Evolutionary conservation across 2,797 vertebrate species (phyloP).

Genomic region (Melanotaenia boesemani): DNA sequence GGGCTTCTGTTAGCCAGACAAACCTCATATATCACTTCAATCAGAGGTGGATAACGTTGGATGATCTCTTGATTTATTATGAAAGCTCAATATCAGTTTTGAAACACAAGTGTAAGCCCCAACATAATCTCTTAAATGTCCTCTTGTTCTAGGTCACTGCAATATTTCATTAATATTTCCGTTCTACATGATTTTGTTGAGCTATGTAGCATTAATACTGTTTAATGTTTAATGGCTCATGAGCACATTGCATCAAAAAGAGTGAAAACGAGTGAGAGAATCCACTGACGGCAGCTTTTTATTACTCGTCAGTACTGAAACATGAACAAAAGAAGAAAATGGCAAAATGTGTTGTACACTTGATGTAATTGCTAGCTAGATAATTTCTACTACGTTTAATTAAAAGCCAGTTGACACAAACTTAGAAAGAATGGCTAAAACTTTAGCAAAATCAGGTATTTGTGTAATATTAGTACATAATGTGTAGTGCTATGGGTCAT

Average conservation of each 20-base stretch:
- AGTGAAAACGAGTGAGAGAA: background rate
- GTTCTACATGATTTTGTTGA: background rate
- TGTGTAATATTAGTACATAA: slow-evolving; percentile 1
- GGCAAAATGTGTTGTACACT: background rate
- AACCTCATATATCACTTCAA: slow-evolving; percentile 21
- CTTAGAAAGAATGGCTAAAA: no score
- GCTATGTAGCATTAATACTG: slow-evolving; percentile 2
- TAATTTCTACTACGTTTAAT: slow-evolving; percentile 2
- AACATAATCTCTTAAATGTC: slow-evolving; percentile 30
- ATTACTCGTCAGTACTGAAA: background rate
- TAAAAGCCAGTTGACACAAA: background rate
- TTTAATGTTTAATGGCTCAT: slow-evolving; percentile 16
- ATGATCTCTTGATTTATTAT: slow-evolving; percentile 19
- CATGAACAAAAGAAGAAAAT: no score
- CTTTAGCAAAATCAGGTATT: background rate
- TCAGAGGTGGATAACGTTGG: slow-evolving; percentile 21
- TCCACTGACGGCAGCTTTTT: background rate
- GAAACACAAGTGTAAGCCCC: slow-evolving; percentile 5
- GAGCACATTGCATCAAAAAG: background rate
- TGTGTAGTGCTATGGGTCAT: background rate
- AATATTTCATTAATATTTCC: slow-evolving; percentile 30
- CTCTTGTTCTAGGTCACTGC: slow-evolving; percentile 24
- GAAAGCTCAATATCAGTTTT: slow-evolving; percentile 28
- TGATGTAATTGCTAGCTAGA: background rate
- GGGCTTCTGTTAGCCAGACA: slow-evolving; percentile 18